phyloP scores from a whole-genome alignment of 2,888 invertebrate species.

The Galeopsomyia nigrocyanea region DNA sequence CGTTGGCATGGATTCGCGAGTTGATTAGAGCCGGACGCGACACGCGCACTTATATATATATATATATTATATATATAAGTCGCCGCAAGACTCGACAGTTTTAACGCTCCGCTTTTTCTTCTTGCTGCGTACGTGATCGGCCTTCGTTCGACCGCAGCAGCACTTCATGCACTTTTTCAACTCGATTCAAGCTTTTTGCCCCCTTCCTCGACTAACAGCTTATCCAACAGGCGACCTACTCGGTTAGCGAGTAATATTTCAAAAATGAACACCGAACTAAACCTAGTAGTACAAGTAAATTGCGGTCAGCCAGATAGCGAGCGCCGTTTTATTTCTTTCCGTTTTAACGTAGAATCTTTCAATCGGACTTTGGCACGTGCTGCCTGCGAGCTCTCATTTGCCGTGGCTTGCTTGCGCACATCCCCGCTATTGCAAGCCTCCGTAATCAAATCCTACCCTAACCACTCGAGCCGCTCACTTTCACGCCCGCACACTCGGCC shows the following conservation, averaged over 20 bases:
- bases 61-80: too few relatives aligned
- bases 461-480: conserved; percentile 55
- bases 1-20: conserved; percentile 37
- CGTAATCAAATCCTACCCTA: conserved; percentile 68
- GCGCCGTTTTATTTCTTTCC: background rate
- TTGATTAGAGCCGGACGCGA: conserved; percentile 23
- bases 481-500: conserved; percentile 55
- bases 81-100: conserved; percentile 12
- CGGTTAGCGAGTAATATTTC: conserved; percentile 5
- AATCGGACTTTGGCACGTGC: conserved; percentile 10
- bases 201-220: background rate
- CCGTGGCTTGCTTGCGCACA: conserved; percentile 1
- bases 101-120: conserved; percentile 11
- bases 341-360: background rate
- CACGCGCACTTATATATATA: too few relatives aligned
- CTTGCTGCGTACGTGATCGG: background rate
- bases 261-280: conserved; percentile 22
- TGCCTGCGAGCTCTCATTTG: background rate
- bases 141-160: too few relatives aligned
- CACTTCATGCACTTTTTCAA: conserved; percentile 3
- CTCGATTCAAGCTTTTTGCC: conserved; percentile 1
- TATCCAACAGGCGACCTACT: background rate
- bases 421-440: conserved; percentile 52
- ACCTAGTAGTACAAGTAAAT: conserved; percentile 4
- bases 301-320: background rate